Percentiles rank a stretch among this genome's conserved stretches.
Evolutionary conservation across 1,140 invertebrate genomes (phyloP).

Genomic region (Aphelenchoides fujianensis): DNA sequence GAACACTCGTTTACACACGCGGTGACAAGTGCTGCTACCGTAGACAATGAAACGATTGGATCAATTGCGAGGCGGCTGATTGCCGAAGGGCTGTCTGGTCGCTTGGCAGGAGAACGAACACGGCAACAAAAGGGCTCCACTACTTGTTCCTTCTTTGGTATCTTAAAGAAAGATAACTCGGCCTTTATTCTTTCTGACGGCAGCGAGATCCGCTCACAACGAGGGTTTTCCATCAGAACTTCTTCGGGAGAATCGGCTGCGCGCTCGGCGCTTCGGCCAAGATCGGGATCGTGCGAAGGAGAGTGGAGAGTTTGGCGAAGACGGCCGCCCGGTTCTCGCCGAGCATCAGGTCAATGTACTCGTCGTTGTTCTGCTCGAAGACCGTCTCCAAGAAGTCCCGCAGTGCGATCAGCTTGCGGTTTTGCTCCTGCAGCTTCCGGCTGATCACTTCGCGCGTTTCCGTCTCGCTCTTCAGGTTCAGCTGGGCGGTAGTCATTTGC

Average conservation of each 20-base stretch:
- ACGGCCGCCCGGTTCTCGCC: conserved; percentile 30
- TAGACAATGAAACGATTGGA: no score
- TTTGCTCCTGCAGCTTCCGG: conserved; percentile 26
- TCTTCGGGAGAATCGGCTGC: not conserved
- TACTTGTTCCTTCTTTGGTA: no score
- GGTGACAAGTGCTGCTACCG: no score
- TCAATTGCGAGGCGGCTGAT: no score
- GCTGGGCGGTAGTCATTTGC: not conserved
- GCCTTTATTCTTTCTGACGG: no score
- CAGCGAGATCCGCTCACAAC: no score
- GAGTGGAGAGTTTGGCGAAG: conserved; percentile 1
- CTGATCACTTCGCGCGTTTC: not conserved
- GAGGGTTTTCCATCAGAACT: no score
- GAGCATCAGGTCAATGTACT: conserved; percentile 39
- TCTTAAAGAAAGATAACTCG: no score
- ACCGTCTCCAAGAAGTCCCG: conserved; percentile 23
- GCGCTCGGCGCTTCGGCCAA: not conserved
- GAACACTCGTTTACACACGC: no score
- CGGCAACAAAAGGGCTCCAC: no score
- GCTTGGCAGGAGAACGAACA: no score
- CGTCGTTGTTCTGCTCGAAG: conserved; percentile 29
- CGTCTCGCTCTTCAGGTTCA: conserved; percentile 21
- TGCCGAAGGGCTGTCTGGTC: no score
- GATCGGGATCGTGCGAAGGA: conserved; percentile 2
- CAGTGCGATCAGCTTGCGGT: conserved; percentile 24